phyloP scores from a whole-genome alignment of 2,888 invertebrate species.

The Rotaria magnacalcarata region DNA sequence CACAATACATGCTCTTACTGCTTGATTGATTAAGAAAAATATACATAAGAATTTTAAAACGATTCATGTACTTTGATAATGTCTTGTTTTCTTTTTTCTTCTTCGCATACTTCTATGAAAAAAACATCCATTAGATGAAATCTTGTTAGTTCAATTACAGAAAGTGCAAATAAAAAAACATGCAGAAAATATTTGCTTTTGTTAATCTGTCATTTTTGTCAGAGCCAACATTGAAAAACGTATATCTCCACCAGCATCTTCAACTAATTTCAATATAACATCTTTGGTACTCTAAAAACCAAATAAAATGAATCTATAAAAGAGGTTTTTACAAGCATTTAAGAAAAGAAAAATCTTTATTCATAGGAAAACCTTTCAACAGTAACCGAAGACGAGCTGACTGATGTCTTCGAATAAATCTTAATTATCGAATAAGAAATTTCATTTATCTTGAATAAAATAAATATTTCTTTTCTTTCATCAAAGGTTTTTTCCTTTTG shows the following conservation, averaged over 20 bases:
- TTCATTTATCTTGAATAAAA: no score
- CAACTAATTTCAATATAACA: slow-evolving; percentile 22
- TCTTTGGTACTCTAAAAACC: slow-evolving; percentile 1
- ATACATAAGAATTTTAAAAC: no score
- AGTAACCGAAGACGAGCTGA: no score
- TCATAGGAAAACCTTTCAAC: no score
- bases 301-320: neutral
- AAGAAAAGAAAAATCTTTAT: no score
- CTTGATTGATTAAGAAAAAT: neutral
- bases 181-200: neutral
- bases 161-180: neutral
- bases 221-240: slow-evolving; percentile 24
- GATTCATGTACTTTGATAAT: neutral
- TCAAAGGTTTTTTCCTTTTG: no score
- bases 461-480: no score
- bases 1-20: no score
- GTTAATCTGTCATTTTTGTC: neutral
- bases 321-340: no score
- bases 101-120: neutral
- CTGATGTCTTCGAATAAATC: no score
- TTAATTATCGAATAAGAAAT: no score
- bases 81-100: neutral
- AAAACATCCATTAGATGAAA: neutral
- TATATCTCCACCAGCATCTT: slow-evolving; percentile 18
- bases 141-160: neutral